These are phyloP conservation scores for Thysanoteuthis rhombus DNA, from an alignment of 2,888 invertebrate genomes.

Conservation along the genomic window DNA sequence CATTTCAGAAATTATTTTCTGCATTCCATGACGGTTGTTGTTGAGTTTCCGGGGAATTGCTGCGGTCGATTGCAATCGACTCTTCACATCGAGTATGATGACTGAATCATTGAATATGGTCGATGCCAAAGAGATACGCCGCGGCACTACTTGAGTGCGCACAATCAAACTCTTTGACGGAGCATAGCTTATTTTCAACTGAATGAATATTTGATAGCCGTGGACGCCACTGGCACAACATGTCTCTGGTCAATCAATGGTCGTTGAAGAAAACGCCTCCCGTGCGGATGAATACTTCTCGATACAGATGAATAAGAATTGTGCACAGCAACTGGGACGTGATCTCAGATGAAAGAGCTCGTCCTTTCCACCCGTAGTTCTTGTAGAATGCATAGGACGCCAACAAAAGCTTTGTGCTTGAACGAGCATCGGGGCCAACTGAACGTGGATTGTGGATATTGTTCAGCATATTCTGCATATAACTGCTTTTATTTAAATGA, in stretches of 20 bases:
- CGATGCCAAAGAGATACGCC: neutral
- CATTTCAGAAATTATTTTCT: neutral
- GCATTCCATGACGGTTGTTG: neutral
- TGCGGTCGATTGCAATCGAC: neutral
- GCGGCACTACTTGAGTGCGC: neutral
- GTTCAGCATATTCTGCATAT: neutral
- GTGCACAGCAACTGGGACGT: neutral
- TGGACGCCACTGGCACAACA: neutral
- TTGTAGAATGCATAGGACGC: neutral
- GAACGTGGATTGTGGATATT: neutral
- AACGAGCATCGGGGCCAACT: neutral
- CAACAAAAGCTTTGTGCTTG: neutral
- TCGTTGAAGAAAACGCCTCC: neutral
- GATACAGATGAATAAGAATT: constrained; percentile 12
- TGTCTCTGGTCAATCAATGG: neutral
- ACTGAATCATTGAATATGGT: neutral
- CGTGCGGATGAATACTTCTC: neutral
- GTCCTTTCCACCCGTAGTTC: neutral
- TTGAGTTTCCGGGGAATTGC: neutral
- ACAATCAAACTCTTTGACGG: neutral
- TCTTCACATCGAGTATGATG: neutral
- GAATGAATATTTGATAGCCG: neutral
- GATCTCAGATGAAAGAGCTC: neutral
- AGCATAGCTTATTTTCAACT: neutral
- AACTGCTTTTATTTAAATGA: neutral